Evolutionary conservation across 53 echinoderm and acorn worm genomes (phyloP).

Genomic region (Mesocentrotus franciscanus): DNA sequence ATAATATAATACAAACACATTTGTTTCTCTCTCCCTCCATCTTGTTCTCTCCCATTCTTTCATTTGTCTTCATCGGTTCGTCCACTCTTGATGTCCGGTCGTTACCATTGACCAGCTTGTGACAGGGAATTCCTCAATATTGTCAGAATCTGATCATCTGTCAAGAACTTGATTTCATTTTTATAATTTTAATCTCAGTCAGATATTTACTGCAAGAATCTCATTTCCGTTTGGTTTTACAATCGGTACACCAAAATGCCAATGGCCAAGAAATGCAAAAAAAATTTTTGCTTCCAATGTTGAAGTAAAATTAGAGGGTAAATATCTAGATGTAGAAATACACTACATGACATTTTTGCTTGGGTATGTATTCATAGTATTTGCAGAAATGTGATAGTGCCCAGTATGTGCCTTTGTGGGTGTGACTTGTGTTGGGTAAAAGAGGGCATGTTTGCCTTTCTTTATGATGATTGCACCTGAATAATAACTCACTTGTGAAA

Average conservation of each 20-base stretch:
- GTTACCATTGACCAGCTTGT: not conserved
- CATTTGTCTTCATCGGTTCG: not conserved
- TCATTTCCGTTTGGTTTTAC: not conserved
- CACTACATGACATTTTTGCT: not conserved
- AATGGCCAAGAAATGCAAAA: not conserved
- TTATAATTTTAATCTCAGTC: not conserved
- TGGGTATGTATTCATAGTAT: not conserved
- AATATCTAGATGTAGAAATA: not conserved
- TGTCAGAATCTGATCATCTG: not conserved
- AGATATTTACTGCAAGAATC: not conserved
- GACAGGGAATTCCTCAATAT: not conserved
- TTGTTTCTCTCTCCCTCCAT: conserved; percentile 6
- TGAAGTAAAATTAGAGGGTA: not conserved
- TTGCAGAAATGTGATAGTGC: not conserved
- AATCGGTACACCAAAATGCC: not conserved
- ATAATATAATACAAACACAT: not conserved
- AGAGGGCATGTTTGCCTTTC: not conserved
- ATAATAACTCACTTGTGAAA: not conserved
- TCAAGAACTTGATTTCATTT: not conserved
- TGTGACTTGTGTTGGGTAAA: not conserved
- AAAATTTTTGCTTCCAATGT: not conserved
- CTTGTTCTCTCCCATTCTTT: not conserved
- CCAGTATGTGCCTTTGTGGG: not conserved
- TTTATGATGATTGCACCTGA: not conserved
- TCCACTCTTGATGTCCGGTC: not conserved